Evolutionary conservation across 2,888 invertebrate species (phyloP), one percentile per base, ranked within the genome.

Genomic region (Pycnomerus fuliginosus): DNA sequence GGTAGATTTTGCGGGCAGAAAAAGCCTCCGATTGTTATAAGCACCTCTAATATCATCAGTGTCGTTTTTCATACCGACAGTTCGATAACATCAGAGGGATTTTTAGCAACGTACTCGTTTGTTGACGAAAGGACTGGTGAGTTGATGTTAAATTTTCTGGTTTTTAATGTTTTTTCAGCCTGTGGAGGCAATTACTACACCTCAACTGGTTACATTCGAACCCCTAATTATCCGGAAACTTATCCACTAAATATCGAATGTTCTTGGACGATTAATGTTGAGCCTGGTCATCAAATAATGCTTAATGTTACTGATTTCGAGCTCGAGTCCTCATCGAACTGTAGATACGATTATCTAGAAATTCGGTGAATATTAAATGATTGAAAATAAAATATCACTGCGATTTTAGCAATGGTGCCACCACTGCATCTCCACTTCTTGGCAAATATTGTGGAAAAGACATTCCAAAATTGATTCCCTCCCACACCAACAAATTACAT

Each of bases 121-220:
- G 60, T 85, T n/a, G 78, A 85, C 57, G 75, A 77, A 3, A 66
- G 73, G 0, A 75, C 75, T 53, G 64, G 78, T 80, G 68, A 58
- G 45, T 34, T 10, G n/a, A n/a, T n/a, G n/a, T n/a, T n/a, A n/a
- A n/a, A n/a, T n/a, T n/a, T n/a, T n/a, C n/a, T n/a, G n/a, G n/a
- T n/a, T n/a, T n/a, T n/a, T n/a, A n/a, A n/a, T n/a, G n/a, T n/a
- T n/a, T n/a, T 65, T 68, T 28, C 57, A 82, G 80, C 74, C 25
- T 96, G 96, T 68, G 90, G 91, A 1, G 87, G 86, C 0, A 76
- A 76, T 25, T 85, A 81, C 54, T 77, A 79, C 20, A 80, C 82
- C 20, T 62, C 77, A 14, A 77, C 76, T 17, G 96, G 95, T 1
- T 68, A 76, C 3, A 76, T 95, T 8, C 78, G 74, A 55, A 86